Evolutionary conservation across 2,888 invertebrate genomes (phyloP).

Genomic region (Lampropteryx suffumata): DNA sequence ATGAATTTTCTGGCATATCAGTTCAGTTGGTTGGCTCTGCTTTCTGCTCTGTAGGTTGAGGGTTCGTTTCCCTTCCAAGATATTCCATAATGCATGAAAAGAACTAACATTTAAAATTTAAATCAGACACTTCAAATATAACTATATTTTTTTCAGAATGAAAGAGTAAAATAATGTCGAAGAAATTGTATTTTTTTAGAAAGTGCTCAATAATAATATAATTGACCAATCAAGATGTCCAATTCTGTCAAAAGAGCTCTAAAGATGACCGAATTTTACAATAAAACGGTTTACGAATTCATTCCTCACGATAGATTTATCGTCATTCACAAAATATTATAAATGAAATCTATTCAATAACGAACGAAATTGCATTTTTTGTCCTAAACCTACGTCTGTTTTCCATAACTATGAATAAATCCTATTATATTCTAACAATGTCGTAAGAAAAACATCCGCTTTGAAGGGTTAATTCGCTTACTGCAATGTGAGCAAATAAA

Average conservation of each 20-base stretch:
- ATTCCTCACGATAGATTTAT: conserved; percentile 4
- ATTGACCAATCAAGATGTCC: conserved; percentile 1
- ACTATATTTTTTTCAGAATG: too few relatives aligned
- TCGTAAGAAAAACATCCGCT: conserved; percentile 69
- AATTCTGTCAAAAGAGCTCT: not conserved
- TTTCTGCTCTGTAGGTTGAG: too few relatives aligned
- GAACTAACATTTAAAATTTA: too few relatives aligned
- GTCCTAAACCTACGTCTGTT: conserved; percentile 27
- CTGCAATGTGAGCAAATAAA: conserved; percentile 62
- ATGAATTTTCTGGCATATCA: too few relatives aligned
- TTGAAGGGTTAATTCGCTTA: conserved; percentile 56
- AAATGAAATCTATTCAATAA: conserved; percentile 31
- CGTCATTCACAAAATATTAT: conserved; percentile 26
- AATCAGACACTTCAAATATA: too few relatives aligned
- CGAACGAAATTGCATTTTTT: conserved; percentile 47
- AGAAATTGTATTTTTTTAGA: too few relatives aligned
- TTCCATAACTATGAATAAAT: conserved; percentile 45
- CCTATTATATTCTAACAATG: conserved; percentile 53
- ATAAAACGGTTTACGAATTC: not conserved
- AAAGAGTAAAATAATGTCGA: too few relatives aligned
- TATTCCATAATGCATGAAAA: too few relatives aligned
- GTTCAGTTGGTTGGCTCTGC: too few relatives aligned
- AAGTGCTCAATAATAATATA: not conserved
- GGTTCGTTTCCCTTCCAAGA: too few relatives aligned
- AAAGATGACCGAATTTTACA: not conserved